Conservation (phyloP, 2,113 vertebrate species). For the Dolichotis patagonum region DNA sequence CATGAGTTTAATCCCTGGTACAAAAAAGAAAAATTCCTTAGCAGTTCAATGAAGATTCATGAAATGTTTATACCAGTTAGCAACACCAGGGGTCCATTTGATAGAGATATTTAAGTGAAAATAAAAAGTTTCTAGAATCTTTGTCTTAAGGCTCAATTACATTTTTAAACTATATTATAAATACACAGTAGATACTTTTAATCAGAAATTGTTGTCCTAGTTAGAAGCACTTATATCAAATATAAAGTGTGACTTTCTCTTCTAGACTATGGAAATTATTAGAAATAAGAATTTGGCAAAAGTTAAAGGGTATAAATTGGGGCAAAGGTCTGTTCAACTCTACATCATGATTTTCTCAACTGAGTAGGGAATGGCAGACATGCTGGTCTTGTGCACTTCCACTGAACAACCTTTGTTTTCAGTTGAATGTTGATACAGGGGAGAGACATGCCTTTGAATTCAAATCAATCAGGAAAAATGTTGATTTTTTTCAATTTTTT, state of each 20-base stretch:
- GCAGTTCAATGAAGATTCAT: background rate
- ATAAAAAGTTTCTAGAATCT: background rate
- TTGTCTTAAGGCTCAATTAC: background rate
- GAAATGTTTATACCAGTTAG: background rate
- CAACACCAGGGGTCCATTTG: background rate
- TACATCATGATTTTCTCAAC: conserved; percentile 43
- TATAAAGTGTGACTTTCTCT: conserved; percentile 34
- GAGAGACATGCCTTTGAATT: conserved; percentile 35
- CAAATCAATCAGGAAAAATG: conserved; percentile 43
- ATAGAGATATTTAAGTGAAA: conserved; percentile 29
- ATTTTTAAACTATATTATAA: background rate
- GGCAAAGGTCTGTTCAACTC: conserved; percentile 1
- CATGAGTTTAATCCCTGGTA: no score
- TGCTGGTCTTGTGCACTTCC: background rate
- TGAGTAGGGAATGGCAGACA: background rate
- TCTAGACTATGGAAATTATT: background rate
- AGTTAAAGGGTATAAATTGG: conserved; percentile 17
- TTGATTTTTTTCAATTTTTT: background rate
- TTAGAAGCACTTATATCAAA: conserved; percentile 48
- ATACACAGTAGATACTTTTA: background rate
- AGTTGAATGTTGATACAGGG: background rate
- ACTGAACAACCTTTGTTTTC: background rate
- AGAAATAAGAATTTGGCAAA: conserved; percentile 46
- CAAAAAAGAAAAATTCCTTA: background rate
- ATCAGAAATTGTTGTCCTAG: conserved; percentile 6